A percentile compares a stretch with the other conserved stretches of the same genome.
Conservation (phyloP, 2,797 vertebrate species). For the Phrynocephalus forsythii region DNA sequence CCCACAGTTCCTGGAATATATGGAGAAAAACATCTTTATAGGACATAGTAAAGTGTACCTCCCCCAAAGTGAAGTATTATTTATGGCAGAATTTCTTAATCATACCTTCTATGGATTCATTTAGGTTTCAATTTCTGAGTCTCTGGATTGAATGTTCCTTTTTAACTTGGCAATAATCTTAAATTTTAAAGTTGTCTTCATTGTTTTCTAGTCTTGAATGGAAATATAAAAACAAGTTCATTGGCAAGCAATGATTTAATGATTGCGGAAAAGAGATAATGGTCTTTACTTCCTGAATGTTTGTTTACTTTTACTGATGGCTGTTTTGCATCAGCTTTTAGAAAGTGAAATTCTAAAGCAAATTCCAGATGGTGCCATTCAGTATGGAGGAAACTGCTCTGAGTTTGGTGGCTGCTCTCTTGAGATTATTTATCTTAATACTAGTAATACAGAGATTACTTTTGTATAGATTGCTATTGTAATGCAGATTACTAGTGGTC, state of each 20-base stretch:
- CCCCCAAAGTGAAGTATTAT: neutral
- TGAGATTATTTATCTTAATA: neutral
- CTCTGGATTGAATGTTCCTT: neutral
- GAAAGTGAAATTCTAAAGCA: neutral
- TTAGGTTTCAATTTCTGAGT: neutral
- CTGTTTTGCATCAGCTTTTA: conserved; percentile 6
- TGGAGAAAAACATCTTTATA: neutral
- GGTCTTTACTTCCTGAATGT: conserved; percentile 35
- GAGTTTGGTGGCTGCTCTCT: conserved; percentile 23
- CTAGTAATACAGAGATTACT: neutral
- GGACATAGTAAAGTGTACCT: neutral
- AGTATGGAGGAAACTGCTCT: conserved; percentile 22
- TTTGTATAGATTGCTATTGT: too few relatives aligned
- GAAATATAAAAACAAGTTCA: conserved; percentile 20
- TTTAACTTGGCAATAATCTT: neutral
- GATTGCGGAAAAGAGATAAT: conserved; percentile 28
- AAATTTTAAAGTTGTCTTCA: neutral
- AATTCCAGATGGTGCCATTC: conserved; percentile 29
- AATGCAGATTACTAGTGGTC: neutral
- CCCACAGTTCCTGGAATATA: neutral
- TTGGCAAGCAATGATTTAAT: conserved; percentile 13
- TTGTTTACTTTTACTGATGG: neutral
- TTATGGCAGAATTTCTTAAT: neutral
- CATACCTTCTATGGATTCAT: neutral
- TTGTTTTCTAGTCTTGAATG: neutral